Percentiles rank a stretch among this genome's conserved stretches.
Evolutionary conservation across 2,113 vertebrate genomes (phyloP).

Genomic region (Balaeniceps rex): DNA sequence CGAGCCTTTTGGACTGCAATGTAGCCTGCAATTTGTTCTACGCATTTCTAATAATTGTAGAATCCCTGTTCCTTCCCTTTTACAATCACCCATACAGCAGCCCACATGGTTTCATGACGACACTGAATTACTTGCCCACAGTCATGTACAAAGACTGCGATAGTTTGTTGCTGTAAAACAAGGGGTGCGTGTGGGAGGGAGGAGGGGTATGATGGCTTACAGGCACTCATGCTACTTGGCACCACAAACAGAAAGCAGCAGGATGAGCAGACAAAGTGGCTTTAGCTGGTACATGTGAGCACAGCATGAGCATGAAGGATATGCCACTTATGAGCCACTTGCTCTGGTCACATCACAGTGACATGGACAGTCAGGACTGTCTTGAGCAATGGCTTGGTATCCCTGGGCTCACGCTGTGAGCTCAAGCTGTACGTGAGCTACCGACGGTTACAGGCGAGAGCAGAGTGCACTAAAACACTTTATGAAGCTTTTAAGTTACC

Average conservation of each 20-base stretch:
- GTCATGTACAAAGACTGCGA: too few species aligned
- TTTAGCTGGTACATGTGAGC: background rate
- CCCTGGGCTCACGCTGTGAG: background rate
- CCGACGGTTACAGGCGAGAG: background rate
- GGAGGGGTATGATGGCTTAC: too few species aligned
- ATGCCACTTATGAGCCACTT: rapidly evolving
- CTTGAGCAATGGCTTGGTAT: background rate
- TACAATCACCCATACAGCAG: background rate
- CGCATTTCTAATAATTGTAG: background rate
- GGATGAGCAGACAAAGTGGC: background rate
- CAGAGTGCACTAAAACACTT: background rate
- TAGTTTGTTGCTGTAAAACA: background rate
- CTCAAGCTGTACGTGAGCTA: background rate
- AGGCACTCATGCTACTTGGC: background rate
- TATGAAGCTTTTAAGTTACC: background rate
- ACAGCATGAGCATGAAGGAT: background rate
- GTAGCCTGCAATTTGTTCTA: background rate
- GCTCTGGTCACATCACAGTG: background rate
- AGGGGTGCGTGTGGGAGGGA: background rate
- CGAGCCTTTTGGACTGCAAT: background rate
- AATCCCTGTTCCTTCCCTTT: background rate
- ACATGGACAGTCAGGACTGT: background rate
- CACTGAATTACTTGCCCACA: too few species aligned
- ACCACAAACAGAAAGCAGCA: background rate
- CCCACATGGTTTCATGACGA: background rate